These are phyloP conservation scores for Microhierax caerulescens DNA, from an alignment of 2,797 vertebrate genomes.

Conservation along the genomic window DNA sequence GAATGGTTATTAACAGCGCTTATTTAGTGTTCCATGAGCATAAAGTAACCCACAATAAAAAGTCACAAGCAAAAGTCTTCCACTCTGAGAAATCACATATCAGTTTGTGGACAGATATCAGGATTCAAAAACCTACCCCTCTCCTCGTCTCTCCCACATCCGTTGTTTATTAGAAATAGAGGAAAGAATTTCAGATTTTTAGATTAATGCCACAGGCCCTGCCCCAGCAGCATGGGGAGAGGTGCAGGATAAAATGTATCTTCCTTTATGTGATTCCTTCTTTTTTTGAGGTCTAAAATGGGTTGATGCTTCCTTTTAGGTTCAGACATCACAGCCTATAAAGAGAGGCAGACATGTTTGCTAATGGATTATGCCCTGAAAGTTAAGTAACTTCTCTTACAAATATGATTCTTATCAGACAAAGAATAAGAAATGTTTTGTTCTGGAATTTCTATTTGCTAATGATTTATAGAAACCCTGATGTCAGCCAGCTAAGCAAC, in stretches of 20 bases:
- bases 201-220: not conserved
- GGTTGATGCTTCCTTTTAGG: not conserved
- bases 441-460: not conserved
- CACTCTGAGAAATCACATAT: not conserved
- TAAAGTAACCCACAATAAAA: not conserved
- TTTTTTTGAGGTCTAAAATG: not conserved
- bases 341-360: not conserved
- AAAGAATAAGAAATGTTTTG: not conserved
- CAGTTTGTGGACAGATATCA: not conserved
- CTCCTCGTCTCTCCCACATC: not conserved
- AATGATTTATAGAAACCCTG: not conserved
- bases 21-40: not conserved
- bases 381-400: not conserved
- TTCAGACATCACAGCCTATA: not conserved
- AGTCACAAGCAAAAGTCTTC: not conserved
- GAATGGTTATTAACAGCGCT: not conserved
- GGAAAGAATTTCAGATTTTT: not conserved
- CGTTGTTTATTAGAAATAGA: not conserved
- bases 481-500: not conserved
- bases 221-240: not conserved
- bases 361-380: not conserved
- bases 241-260: not conserved
- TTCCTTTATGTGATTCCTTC: not conserved
- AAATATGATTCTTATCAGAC: not conserved
- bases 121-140: not conserved